These are phyloP conservation scores for Odontophorus gujanensis DNA, from an alignment of 2,113 vertebrate genomes.

Conservation along the genomic window DNA sequence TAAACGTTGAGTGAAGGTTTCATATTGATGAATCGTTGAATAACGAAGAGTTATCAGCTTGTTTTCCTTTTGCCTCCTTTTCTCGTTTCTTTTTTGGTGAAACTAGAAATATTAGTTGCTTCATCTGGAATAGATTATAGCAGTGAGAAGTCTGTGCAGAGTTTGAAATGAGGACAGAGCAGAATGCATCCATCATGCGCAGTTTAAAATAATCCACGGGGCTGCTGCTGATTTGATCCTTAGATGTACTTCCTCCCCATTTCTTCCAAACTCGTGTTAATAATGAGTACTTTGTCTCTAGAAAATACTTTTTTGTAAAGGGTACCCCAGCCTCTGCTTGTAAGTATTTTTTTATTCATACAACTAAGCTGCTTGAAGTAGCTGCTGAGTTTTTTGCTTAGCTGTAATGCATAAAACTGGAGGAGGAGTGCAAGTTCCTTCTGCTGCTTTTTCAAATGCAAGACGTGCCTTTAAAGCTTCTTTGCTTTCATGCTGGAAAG, in stretches of 20 bases:
- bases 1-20: conserved; percentile 62
- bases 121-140: conserved; percentile 66
- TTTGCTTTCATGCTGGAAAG: conserved; percentile 20
- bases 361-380: conserved; percentile 54
- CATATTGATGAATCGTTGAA: conserved; percentile 18
- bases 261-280: conserved; percentile 45
- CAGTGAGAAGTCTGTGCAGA: conserved; percentile 12
- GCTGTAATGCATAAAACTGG: conserved; percentile 59
- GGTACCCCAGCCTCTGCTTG: conserved; percentile 42
- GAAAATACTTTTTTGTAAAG: conserved; percentile 37
- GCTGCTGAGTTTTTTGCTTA: conserved; percentile 61
- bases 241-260: conserved; percentile 40
- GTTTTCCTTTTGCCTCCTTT: background rate
- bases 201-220: conserved; percentile 35
- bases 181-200: conserved; percentile 4
- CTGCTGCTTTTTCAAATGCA: conserved; percentile 60
- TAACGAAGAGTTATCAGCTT: background rate
- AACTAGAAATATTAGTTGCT: conserved; percentile 64
- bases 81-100: conserved; percentile 31
- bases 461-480: conserved; percentile 59
- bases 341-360: conserved; percentile 60
- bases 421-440: conserved; percentile 66
- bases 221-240: background rate
- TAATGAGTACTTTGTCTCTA: conserved; percentile 47
- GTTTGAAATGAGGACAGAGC: conserved; percentile 54